These are phyloP conservation scores for Argya squamiceps DNA, from an alignment of 2,797 vertebrate genomes.

Conservation along the genomic window DNA sequence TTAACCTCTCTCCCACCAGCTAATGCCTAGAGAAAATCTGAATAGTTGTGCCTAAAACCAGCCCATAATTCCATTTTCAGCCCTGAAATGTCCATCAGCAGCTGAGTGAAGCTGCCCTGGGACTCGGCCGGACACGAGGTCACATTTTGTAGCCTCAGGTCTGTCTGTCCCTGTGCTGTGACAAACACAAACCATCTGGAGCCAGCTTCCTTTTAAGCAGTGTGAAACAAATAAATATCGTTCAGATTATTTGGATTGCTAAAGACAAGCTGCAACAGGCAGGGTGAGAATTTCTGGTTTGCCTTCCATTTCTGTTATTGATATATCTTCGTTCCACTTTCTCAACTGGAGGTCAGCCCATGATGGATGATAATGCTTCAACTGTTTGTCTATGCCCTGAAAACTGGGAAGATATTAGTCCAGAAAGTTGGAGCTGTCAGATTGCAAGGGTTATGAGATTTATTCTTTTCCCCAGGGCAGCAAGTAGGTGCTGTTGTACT, in stretches of 20 bases:
- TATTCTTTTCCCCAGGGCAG: neutral
- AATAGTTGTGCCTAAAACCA: neutral
- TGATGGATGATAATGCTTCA: neutral
- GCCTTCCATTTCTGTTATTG: neutral
- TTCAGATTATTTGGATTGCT: neutral
- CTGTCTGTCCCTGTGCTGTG: neutral
- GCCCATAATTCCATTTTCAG: neutral
- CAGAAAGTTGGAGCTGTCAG: neutral
- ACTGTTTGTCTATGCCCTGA: neutral
- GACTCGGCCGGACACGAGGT: neutral
- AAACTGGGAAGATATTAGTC: neutral
- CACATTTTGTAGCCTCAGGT: neutral
- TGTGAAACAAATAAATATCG: neutral
- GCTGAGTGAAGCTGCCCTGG: neutral
- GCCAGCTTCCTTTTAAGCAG: neutral
- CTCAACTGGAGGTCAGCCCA: neutral
- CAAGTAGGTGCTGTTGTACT: neutral
- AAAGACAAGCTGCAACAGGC: neutral
- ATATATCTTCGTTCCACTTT: neutral
- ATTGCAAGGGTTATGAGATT: neutral
- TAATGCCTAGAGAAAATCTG: neutral
- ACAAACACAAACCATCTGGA: slow-evolving; percentile 6
- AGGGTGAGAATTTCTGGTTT: neutral
- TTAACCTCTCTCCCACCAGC: neutral
- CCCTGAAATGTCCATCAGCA: neutral